Percentiles rank a stretch among this genome's conserved stretches.
These are phyloP conservation scores for Melozone crissalis DNA, from an alignment of 2,113 vertebrate species.

Conservation along the genomic window DNA sequence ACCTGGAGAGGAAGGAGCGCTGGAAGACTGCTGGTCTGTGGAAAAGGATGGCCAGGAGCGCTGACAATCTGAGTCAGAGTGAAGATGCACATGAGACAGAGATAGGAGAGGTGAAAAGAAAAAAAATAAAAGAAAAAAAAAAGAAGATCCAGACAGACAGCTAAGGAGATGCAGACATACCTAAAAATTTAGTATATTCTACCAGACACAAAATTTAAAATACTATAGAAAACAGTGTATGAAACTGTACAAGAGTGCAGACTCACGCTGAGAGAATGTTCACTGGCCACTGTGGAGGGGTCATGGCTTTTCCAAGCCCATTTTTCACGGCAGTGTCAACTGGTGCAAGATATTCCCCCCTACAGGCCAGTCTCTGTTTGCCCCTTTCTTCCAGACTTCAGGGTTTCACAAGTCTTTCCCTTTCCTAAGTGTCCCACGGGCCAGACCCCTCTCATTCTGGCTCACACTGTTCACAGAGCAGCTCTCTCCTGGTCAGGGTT, in stretches of 20 bases:
- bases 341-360: background rate
- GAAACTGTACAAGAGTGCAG: background rate
- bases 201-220: background rate
- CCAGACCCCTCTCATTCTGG: background rate
- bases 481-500: background rate
- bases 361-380: background rate
- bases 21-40: conserved; percentile 76
- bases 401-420: background rate
- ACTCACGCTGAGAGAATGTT: background rate
- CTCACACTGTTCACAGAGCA: background rate
- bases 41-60: conserved; percentile 86
- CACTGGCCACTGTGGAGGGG: background rate
- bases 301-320: background rate
- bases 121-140: background rate
- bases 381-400: background rate
- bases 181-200: background rate
- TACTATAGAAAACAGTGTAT: background rate
- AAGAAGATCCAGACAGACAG: background rate
- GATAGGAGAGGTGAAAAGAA: background rate
- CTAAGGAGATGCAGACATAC: background rate
- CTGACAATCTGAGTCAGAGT: conserved; percentile 77
- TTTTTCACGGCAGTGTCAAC: background rate
- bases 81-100: conserved; percentile 42
- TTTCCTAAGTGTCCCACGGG: fast-evolving
- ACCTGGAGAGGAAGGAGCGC: conserved; percentile 78